Percentiles rank a stretch among this genome's conserved stretches.
Conservation (phyloP, 2,888 invertebrate genomes). For the Mimumesa dahlbomi region DNA sequence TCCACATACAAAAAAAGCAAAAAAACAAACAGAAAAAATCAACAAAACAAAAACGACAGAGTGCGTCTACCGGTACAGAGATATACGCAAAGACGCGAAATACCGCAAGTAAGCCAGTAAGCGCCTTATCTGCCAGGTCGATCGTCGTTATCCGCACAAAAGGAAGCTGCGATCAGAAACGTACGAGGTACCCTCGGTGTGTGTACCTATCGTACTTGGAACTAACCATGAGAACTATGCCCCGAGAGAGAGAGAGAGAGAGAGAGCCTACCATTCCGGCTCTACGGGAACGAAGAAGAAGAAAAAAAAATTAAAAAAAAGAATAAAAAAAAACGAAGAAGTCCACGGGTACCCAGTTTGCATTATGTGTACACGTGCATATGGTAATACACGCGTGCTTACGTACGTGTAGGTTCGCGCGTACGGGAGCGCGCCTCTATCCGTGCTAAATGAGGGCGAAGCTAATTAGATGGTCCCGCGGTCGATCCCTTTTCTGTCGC, state of each 20-base stretch:
- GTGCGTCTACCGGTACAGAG: neutral
- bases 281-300: too few species aligned
- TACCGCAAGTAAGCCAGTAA: slow-evolving; percentile 38
- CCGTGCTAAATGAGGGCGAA: slow-evolving; percentile 54
- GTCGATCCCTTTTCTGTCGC: slow-evolving; percentile 51
- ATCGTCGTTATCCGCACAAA: slow-evolving; percentile 66
- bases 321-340: too few species aligned
- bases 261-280: slow-evolving; percentile 26
- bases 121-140: slow-evolving; percentile 60
- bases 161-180: slow-evolving; percentile 55
- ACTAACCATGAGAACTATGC: slow-evolving; percentile 46
- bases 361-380: slow-evolving; percentile 27
- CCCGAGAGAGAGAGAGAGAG: too few species aligned
- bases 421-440: slow-evolving; percentile 34
- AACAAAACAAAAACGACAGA: neutral
- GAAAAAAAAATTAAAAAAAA: slow-evolving; percentile 14
- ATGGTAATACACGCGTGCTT: neutral
- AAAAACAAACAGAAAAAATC: neutral
- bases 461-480: slow-evolving; percentile 53
- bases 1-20: neutral
- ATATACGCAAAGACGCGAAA: slow-evolving; percentile 31
- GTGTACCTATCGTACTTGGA: slow-evolving; percentile 20
- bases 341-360: too few species aligned
- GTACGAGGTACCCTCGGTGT: slow-evolving; percentile 19
- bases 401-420: slow-evolving; percentile 38